These are phyloP conservation scores for Apodemus sylvaticus DNA, from an alignment of 2,113 vertebrate species.

Conservation along the genomic window DNA sequence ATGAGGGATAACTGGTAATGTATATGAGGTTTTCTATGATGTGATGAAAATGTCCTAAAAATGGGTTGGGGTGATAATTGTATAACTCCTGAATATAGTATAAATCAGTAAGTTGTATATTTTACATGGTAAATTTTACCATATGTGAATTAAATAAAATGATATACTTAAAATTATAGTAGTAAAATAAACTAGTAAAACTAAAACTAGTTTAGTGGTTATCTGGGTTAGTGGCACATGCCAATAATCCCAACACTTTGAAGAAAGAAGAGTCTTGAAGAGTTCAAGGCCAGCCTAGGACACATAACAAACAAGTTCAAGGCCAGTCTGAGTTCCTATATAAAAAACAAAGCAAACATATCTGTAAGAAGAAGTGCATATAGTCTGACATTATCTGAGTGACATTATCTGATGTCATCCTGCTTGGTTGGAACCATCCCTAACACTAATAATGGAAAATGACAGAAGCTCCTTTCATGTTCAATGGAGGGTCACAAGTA, in stretches of 20 bases:
- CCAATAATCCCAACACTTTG: background rate
- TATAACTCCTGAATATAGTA: constrained; percentile 34
- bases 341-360: background rate
- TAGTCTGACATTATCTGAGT: background rate
- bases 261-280: background rate
- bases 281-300: background rate
- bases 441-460: background rate
- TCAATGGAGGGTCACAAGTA: constrained; percentile 19
- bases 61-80: background rate
- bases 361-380: background rate
- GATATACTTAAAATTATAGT: constrained; percentile 37
- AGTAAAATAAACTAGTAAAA: background rate
- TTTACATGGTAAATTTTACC: constrained; percentile 16
- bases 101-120: background rate
- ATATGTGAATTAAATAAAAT: constrained; percentile 45
- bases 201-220: background rate
- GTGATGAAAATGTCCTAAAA: constrained; percentile 62
- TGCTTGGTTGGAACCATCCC: background rate
- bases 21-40: background rate
- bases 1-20: background rate
- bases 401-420: constrained; percentile 4
- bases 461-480: background rate
- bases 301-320: background rate
- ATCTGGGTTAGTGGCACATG: background rate
- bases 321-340: background rate